These are phyloP conservation scores for Lithophane ornitopus DNA, from an alignment of 2,888 invertebrate genomes.

Conservation along the genomic window DNA sequence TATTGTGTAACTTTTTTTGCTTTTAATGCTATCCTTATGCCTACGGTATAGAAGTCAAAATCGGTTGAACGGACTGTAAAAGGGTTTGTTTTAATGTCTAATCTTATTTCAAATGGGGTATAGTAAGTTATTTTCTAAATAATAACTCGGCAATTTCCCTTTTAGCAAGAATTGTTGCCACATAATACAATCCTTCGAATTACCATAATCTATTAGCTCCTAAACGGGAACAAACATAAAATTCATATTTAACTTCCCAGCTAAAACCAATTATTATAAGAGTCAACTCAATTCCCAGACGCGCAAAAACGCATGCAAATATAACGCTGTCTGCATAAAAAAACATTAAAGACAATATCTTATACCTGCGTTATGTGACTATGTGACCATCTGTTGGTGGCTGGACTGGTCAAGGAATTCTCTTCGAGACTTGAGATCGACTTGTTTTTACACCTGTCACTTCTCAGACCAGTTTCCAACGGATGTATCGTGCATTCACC, in stretches of 20 bases:
- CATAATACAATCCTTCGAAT: neutral
- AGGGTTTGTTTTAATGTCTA: too few species aligned
- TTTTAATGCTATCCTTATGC: too few species aligned
- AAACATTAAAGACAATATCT: slow-evolving; percentile 20
- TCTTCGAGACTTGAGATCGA: slow-evolving; percentile 61
- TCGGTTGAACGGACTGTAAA: too few species aligned
- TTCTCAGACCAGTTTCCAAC: slow-evolving; percentile 80
- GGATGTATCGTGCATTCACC: slow-evolving; percentile 86
- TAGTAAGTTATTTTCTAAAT: neutral
- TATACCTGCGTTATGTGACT: slow-evolving; percentile 40
- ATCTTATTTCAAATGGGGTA: too few species aligned
- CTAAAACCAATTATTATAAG: slow-evolving; percentile 8
- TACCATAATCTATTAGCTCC: neutral
- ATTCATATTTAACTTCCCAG: neutral
- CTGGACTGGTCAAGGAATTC: slow-evolving; percentile 79
- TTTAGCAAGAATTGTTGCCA: neutral
- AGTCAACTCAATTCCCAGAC: slow-evolving; percentile 6
- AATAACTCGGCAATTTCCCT: neutral
- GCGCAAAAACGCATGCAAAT: slow-evolving; percentile 45
- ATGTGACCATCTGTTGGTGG: slow-evolving; percentile 67
- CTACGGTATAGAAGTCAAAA: too few species aligned
- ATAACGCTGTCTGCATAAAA: slow-evolving; percentile 14
- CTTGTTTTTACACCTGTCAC: slow-evolving; percentile 86
- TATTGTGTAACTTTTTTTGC: too few species aligned
- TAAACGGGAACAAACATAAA: neutral